Evolutionary conservation across 2,888 invertebrate species (phyloP), one percentile per base, ranked within the genome.

Genomic region (Diadegma fenestrale): DNA sequence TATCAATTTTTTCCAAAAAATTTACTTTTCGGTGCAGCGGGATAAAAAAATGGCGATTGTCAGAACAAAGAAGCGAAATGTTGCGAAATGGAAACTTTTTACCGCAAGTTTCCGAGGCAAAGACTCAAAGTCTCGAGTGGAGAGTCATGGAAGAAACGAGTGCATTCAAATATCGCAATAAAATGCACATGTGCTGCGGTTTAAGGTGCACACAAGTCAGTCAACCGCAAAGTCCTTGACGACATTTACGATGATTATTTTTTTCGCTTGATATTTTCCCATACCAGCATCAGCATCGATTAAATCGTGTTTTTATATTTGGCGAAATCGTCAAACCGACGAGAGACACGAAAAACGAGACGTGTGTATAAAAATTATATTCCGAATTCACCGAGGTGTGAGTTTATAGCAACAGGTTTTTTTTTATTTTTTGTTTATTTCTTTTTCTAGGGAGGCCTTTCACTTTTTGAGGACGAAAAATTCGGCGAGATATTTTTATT

Each of bases 351-450:
- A 64, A 37, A 69, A 66, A 54, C 43, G 22, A 54, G 68, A 37
- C 66, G 71, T 71, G 63, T 19, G 51, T 63, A 43, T 68, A 45
- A 84, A 78, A 80, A 77, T 78, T 22, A 76, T 76, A 84, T 80
- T 77, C 51, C 63, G 19, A 45, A 17, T 66, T 61, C 45, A 81
- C 73, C 77, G 71, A 37, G 68, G 63, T 78, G 73, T 82, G 68
- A 61, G 61, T 68, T 48, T 41, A 69, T 80, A 58, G 73, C 83
- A 87, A 85, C 82, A 82, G 86, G 77, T 80, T 79, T 73, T 75
- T 82, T 84, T 4, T 4, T 33, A 4, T 33, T 33, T 4, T 4
- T 33, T 33, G 2, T 33, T 79, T 80, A 30, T 72, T 82, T 78
- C 72, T 75, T 48, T 41, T 61, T 33, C 26, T 26, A 26, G 19